Conservation (phyloP, 2,888 invertebrate genomes). For the Apamea anceps region DNA sequence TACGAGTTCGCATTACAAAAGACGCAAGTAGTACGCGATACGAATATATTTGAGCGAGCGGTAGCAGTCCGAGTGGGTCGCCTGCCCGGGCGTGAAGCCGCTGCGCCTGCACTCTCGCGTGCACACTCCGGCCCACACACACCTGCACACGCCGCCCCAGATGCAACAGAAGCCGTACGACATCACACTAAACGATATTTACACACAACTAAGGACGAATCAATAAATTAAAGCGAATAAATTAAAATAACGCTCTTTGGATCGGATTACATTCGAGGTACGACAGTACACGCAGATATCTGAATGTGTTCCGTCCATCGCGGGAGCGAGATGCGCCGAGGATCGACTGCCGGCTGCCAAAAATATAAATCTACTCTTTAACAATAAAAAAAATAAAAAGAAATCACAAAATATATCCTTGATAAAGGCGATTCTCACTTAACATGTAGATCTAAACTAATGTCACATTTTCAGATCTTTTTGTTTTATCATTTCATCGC, state of each 20-base stretch:
- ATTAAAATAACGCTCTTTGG: constrained; percentile 85
- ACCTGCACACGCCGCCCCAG: constrained; percentile 66
- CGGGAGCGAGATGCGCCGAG: constrained; percentile 56
- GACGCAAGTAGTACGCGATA: constrained; percentile 71
- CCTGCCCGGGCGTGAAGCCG: constrained; percentile 76
- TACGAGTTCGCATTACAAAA: constrained; percentile 75
- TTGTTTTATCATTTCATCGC: constrained; percentile 27
- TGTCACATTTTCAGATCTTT: constrained; percentile 42
- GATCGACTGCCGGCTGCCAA: constrained; percentile 54
- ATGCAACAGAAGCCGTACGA: constrained; percentile 70
- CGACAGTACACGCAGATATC: constrained; percentile 67
- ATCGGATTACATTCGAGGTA: constrained; percentile 85
- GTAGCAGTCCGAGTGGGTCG: constrained; percentile 74
- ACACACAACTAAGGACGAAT: constrained; percentile 73
- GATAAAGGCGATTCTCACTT: constrained; percentile 64
- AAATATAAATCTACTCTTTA: constrained; percentile 54
- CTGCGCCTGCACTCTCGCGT: constrained; percentile 19
- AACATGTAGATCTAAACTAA: constrained; percentile 45
- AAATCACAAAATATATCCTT: constrained; percentile 72
- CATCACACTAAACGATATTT: constrained; percentile 67
- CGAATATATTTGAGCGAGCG: constrained; percentile 71
- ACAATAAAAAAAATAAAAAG: constrained; percentile 63
- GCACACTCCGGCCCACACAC: constrained; percentile 49
- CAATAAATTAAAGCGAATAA: constrained; percentile 86
- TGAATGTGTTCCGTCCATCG: constrained; percentile 70